Base-by-base conservation (phyloP, 2,888 invertebrate genomes). In the Caradrina kadenii region DNA sequence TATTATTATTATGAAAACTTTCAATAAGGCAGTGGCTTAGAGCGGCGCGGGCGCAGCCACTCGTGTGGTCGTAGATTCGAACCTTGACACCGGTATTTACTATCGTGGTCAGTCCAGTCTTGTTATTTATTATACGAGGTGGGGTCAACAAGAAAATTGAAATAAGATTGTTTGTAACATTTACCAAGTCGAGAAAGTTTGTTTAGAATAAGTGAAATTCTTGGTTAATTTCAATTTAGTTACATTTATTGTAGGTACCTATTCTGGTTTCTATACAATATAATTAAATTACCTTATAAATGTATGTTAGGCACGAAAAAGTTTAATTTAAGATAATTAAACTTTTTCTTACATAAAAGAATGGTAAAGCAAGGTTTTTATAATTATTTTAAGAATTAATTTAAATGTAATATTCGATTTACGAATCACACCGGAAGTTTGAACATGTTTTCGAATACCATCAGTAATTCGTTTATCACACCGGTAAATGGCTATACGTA, bases 11-110 rank as follows among this genome's bases (percentile, higher is more conserved):
- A 72, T 66, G 63, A 68, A 68, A 71, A 68, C 42, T 48, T 39
- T 66, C 56, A 50, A 70, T 63, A 73, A 65, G 50, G 63, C 39
- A 53, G 69, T 61, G 53, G 66, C 73, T 75, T 75, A 70, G 76
- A 78, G 61, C 42, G 75, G 68, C 50, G 61, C 69, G 71, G 60
- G 58, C 63, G 39, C 39, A 39, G 13, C 13, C 39, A 63, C 62
- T 78, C 67, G 72, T 74, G 67, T 76, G 72, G 69, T 74, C 61
- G 39, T 35, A 67, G 73, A 67, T 63, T 84, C 73, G 85, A 85
- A 85, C 84, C 84, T 83, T 84, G 84, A 85, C 83, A 83, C 76
- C 84, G 67, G 77, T 76, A 85, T 81, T 77, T 77, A 73, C 69
- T 69, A 67, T 83, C 80, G 79, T 83, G 65, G 63, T 71, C 69